These are phyloP conservation scores for Spilosoma lubricipeda DNA, from an alignment of 2,888 invertebrate species.

Conservation along the genomic window DNA sequence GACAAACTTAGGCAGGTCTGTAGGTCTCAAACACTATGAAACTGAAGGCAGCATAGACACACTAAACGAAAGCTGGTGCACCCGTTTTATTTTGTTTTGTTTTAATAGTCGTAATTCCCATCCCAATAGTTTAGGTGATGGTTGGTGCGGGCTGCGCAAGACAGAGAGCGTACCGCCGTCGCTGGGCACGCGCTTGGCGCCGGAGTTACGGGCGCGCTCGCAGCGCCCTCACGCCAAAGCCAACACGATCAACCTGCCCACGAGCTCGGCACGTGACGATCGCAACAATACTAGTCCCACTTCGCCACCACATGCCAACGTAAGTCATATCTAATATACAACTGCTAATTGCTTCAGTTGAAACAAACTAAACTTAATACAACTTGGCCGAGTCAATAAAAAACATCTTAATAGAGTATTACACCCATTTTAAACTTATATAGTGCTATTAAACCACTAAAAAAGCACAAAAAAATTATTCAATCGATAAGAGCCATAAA, in stretches of 20 bases:
- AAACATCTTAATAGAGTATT: background rate
- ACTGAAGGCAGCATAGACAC: constrained; percentile 33
- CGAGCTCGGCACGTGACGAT: constrained; percentile 72
- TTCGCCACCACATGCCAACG: constrained; percentile 78
- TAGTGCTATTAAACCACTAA: too few relatives aligned
- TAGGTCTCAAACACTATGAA: background rate
- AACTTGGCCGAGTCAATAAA: background rate
- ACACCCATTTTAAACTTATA: too few relatives aligned
- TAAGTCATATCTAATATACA: constrained; percentile 49
- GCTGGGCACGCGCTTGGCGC: constrained; percentile 69
- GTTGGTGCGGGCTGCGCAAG: constrained; percentile 78
- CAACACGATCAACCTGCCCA: constrained; percentile 87
- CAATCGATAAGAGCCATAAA: too few relatives aligned
- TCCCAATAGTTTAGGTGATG: constrained; percentile 73
- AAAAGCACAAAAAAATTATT: too few relatives aligned
- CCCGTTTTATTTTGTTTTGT: constrained; percentile 65
- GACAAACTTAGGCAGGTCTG: background rate
- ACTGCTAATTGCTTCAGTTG: background rate
- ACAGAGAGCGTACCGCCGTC: constrained; percentile 80
- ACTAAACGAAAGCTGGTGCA: constrained; percentile 60
- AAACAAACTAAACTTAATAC: background rate
- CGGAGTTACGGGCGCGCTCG: constrained; percentile 71
- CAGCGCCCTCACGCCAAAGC: constrained; percentile 83
- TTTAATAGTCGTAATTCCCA: constrained; percentile 69
- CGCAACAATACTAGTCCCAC: constrained; percentile 76